Evolutionary conservation across 1,140 invertebrate species (phyloP).

Genomic region (Danaus melanippus): DNA sequence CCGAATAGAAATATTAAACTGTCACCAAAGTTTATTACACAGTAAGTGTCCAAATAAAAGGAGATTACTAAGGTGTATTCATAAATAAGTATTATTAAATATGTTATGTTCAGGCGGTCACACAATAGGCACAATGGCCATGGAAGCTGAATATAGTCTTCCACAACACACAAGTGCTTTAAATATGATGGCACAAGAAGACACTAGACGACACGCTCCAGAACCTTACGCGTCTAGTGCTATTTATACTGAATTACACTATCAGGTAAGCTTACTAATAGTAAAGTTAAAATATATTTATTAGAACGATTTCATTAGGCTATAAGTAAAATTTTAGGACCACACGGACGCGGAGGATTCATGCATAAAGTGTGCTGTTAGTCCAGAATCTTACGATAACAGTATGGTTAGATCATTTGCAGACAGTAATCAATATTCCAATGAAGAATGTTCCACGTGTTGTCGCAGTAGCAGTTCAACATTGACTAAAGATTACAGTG

Average conservation of each 20-base stretch:
- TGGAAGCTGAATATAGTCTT: constrained; percentile 66
- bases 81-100: constrained; percentile 9
- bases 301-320: constrained; percentile 16
- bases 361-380: constrained; percentile 57
- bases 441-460: constrained; percentile 65
- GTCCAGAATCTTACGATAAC: constrained; percentile 63
- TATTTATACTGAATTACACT: constrained; percentile 69
- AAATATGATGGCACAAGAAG: constrained; percentile 47
- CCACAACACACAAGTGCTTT: constrained; percentile 52
- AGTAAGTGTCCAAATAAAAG: constrained; percentile 32
- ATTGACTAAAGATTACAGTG: constrained; percentile 64
- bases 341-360: constrained; percentile 46
- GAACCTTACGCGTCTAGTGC: constrained; percentile 64
- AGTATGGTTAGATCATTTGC: constrained; percentile 65
- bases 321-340: constrained; percentile 38
- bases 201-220: constrained; percentile 41
- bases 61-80: background rate
- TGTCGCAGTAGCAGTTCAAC: constrained; percentile 65
- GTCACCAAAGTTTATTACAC: constrained; percentile 59
- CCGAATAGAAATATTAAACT: constrained; percentile 63
- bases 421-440: constrained; percentile 63
- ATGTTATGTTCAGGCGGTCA: constrained; percentile 40
- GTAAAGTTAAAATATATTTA: too few relatives aligned
- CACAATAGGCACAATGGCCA: constrained; percentile 58
- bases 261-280: constrained; percentile 40